Evolutionary conservation across 2,113 vertebrate genomes (phyloP).

Genomic region (Myotis davidii): DNA sequence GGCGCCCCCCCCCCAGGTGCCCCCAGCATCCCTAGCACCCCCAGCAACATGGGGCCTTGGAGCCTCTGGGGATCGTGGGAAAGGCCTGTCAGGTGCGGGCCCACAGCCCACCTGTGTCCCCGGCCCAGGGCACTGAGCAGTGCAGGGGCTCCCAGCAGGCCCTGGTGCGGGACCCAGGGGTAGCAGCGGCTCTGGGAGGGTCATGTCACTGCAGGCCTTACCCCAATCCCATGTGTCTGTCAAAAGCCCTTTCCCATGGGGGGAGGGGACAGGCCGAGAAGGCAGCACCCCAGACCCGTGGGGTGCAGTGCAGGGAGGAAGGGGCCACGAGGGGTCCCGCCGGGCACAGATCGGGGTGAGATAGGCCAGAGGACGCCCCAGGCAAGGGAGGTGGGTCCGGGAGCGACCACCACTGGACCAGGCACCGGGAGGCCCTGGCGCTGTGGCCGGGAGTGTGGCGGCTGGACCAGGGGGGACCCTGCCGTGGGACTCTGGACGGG

Average conservation of each 20-base stretch:
- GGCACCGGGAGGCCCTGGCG: background rate
- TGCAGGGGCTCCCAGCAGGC: background rate
- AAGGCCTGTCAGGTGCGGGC: background rate
- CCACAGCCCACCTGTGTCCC: background rate
- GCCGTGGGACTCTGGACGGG: rapidly evolving
- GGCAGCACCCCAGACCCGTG: background rate
- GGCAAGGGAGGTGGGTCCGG: rapidly evolving
- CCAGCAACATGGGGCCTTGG: background rate
- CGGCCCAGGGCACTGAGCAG: background rate
- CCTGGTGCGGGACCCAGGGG: background rate
- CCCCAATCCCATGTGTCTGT: background rate
- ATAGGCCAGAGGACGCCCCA: background rate
- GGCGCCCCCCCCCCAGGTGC: too few relatives aligned
- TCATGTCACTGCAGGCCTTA: background rate
- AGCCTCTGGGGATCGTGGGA: background rate
- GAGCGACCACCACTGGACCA: background rate
- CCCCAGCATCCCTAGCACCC: rapidly evolving
- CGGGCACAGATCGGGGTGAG: background rate
- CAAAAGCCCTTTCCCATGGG: rapidly evolving
- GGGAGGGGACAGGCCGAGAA: background rate
- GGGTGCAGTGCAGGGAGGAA: background rate
- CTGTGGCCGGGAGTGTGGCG: background rate
- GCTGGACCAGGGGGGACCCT: background rate
- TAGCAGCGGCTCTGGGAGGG: background rate
- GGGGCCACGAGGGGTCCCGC: background rate